phyloP scores from a whole-genome alignment of 2,113 vertebrate species.

The Cisticola juncidis region DNA sequence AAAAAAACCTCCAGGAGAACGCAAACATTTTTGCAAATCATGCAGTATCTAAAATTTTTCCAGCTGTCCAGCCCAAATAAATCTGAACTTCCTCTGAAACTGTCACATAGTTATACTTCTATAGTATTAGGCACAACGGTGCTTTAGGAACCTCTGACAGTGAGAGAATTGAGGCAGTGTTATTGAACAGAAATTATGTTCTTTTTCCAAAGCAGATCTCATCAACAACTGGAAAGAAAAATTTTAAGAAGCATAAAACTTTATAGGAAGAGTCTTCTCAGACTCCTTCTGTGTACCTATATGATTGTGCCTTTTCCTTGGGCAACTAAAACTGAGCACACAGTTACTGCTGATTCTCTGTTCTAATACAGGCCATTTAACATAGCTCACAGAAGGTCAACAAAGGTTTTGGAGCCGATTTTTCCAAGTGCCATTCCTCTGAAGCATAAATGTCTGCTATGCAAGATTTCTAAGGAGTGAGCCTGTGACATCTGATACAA shows the following conservation, averaged over 20 bases:
- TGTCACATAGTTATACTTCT: background rate
- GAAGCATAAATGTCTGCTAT: background rate
- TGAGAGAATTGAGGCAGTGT: background rate
- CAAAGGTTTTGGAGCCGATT: background rate
- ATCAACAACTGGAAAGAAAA: background rate
- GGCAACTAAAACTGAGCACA: background rate
- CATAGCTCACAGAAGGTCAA: background rate
- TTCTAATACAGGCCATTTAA: background rate
- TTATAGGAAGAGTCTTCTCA: background rate
- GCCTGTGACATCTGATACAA: background rate
- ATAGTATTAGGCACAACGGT: background rate
- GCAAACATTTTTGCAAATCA: background rate
- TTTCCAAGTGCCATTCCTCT: background rate
- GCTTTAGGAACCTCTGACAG: background rate
- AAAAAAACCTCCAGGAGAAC: background rate
- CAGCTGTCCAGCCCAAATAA: background rate
- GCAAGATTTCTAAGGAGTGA: background rate
- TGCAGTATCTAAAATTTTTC: background rate
- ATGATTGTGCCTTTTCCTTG: background rate
- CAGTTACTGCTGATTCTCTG: background rate
- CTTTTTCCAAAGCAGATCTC: background rate
- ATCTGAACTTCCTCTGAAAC: background rate
- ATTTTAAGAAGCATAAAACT: background rate
- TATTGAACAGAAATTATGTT: background rate
- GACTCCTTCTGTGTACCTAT: background rate